These are phyloP conservation scores for Tiliacea citrago DNA, from an alignment of 2,888 invertebrate species.

Conservation along the genomic window DNA sequence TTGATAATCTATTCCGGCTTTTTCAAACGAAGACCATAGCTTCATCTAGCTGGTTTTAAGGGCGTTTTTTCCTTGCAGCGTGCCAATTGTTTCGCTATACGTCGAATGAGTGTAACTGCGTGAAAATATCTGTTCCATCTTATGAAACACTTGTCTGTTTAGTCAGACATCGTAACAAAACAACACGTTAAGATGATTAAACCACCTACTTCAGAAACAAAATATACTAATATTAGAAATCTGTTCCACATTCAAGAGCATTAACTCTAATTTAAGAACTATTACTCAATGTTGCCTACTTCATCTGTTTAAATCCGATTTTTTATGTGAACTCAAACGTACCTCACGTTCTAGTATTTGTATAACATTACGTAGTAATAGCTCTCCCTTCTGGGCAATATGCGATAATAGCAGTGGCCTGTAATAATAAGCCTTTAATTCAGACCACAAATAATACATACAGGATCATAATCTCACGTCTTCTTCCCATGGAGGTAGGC, in stretches of 20 bases:
- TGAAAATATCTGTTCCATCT: neutral
- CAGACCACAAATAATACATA: too few species aligned
- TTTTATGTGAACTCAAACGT: conserved; percentile 27
- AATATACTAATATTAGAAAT: conserved; percentile 46
- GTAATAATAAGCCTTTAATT: too few species aligned
- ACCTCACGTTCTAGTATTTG: conserved; percentile 6
- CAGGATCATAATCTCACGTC: too few species aligned
- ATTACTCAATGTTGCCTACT: conserved; percentile 50
- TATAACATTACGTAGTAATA: neutral
- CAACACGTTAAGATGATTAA: conserved; percentile 34
- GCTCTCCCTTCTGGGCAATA: too few species aligned
- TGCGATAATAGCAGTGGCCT: too few species aligned
- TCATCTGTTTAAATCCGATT: conserved; percentile 28
- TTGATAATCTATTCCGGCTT: too few species aligned
- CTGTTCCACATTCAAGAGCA: conserved; percentile 51
- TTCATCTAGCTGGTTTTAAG: too few species aligned
- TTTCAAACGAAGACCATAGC: too few species aligned
- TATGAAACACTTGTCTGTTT: neutral
- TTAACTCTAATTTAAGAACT: conserved; percentile 52
- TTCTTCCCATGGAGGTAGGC: too few species aligned
- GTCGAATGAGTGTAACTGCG: too few species aligned
- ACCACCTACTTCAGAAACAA: conserved; percentile 44
- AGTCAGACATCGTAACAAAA: conserved; percentile 6
- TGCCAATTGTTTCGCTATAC: too few species aligned
- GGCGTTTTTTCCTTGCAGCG: too few species aligned